These are phyloP conservation scores for Denticeps clupeoides DNA, from an alignment of 2,797 vertebrate genomes.

Conservation along the genomic window DNA sequence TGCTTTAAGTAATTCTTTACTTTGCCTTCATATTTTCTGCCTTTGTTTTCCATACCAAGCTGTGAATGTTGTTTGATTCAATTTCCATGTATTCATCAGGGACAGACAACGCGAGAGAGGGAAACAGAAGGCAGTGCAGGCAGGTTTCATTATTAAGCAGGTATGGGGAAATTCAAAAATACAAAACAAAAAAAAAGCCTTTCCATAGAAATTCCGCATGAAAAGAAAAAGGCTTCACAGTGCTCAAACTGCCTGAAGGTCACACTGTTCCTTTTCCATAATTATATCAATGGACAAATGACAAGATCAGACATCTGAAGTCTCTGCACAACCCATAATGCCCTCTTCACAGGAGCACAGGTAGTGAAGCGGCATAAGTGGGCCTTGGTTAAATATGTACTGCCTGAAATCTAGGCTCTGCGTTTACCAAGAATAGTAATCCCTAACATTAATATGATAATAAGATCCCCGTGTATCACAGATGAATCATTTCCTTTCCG, in stretches of 20 bases:
- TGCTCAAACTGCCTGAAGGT: no score
- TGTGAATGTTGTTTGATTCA: constrained; percentile 9
- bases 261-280: no score
- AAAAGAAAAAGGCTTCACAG: no score
- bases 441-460: constrained; percentile 11
- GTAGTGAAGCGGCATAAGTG: not conserved
- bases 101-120: constrained; percentile 6
- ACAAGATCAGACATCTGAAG: not conserved
- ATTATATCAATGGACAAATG: no score
- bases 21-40: not conserved
- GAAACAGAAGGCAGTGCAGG: not conserved
- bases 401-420: not conserved
- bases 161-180: not conserved
- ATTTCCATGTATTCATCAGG: constrained; percentile 15
- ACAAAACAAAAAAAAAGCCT: not conserved
- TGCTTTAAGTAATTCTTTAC: not conserved
- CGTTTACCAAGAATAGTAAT: constrained; percentile 6
- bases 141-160: no score
- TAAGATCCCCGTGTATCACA: not conserved
- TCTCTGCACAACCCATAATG: not conserved
- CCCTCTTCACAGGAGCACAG: not conserved
- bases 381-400: not conserved
- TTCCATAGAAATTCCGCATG: not conserved
- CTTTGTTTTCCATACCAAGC: not conserved
- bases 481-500: constrained; percentile 2